These are phyloP conservation scores for Nesogale talazaci DNA, from an alignment of 2,113 vertebrate genomes.

Conservation along the genomic window DNA sequence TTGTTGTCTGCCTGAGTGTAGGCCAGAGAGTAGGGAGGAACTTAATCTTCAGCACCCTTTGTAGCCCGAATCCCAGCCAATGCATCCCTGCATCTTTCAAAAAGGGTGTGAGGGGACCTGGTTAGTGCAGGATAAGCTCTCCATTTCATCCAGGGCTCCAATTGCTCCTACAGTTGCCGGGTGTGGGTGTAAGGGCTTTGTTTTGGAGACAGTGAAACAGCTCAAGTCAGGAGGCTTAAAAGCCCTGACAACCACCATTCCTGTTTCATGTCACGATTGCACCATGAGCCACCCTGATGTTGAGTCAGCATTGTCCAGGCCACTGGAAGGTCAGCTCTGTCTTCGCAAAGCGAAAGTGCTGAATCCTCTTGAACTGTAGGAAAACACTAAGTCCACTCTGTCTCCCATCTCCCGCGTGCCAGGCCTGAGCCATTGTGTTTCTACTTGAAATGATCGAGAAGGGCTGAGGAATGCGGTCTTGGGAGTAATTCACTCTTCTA, in stretches of 20 bases:
- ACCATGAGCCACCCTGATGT: constrained; percentile 75
- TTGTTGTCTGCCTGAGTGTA: background rate
- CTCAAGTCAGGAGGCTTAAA: constrained; percentile 73
- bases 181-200: no score
- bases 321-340: constrained; percentile 36
- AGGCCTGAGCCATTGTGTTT: constrained; percentile 54
- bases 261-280: constrained; percentile 66
- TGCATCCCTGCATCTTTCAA: no score
- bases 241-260: constrained; percentile 75
- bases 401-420: constrained; percentile 42
- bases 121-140: no score
- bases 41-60: no score
- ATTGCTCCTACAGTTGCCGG: no score
- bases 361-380: constrained; percentile 74
- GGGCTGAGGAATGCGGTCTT: constrained; percentile 40
- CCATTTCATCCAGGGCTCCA: no score
- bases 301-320: constrained; percentile 79
- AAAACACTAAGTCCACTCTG: constrained; percentile 49
- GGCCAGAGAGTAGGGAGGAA: no score
- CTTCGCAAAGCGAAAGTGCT: constrained; percentile 79
- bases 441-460: constrained; percentile 67
- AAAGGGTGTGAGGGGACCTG: no score
- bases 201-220: constrained; percentile 51
- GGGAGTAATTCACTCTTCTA: constrained; percentile 46
- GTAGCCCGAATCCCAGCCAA: no score